Conservation (phyloP, 1,140 invertebrate genomes). For the Eriosoma lanigerum region DNA sequence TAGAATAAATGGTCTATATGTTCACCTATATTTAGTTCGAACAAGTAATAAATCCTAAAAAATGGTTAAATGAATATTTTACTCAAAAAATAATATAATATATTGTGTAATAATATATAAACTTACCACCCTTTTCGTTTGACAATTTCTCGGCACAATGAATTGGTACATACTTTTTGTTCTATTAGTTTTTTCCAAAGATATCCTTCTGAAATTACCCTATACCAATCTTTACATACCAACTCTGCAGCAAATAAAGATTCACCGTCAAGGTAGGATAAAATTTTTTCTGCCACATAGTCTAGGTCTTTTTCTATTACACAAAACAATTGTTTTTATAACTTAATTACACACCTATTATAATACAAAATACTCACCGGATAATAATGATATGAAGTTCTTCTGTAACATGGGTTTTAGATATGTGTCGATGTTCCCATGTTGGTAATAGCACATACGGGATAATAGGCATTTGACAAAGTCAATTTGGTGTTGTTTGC, state of each 20-base stretch:
- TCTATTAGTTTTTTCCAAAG: conserved; percentile 97
- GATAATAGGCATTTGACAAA: conserved; percentile 93
- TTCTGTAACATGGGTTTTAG: conserved; percentile 98
- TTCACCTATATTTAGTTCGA: conserved; percentile 90
- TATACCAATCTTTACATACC: conserved; percentile 96
- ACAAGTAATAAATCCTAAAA: conserved; percentile 84
- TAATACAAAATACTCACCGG: conserved; percentile 70
- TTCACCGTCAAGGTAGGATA: conserved; percentile 94
- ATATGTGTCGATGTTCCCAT: conserved; percentile 96
- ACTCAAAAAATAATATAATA: too few relatives aligned
- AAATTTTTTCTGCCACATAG: conserved; percentile 96
- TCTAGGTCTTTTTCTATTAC: conserved; percentile 91
- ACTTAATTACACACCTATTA: too few relatives aligned
- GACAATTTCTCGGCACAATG: conserved; percentile 92
- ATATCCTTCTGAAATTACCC: conserved; percentile 97
- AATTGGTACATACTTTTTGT: conserved; percentile 89
- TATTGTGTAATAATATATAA: too few relatives aligned
- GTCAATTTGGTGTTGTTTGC: conserved; percentile 89
- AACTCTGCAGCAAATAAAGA: conserved; percentile 91
- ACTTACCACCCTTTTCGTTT: conserved; percentile 91
- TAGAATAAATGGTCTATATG: conserved; percentile 93
- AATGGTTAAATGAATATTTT: too few relatives aligned
- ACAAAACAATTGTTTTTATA: too few relatives aligned
- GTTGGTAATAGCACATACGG: conserved; percentile 98
- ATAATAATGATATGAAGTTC: conserved; percentile 96